A percentile compares a stretch with the other conserved stretches of the same genome.
Conservation (phyloP, 2,797 vertebrate species). For the Acridotheres tristis region DNA sequence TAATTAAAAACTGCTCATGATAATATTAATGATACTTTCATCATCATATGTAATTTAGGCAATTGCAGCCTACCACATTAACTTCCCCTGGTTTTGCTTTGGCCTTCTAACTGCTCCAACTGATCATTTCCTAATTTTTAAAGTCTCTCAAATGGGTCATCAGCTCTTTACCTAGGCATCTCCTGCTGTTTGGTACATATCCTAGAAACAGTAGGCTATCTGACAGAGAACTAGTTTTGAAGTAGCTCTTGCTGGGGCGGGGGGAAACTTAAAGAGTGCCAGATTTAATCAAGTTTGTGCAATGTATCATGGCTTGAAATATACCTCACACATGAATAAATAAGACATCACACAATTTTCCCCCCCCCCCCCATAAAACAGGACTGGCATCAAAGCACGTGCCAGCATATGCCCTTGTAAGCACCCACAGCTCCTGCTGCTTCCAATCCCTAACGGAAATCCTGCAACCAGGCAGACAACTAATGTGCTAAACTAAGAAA, state of each 20-base stretch:
- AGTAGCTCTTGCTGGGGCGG: neutral
- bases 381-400: neutral
- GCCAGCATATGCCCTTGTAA: neutral
- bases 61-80: conserved; percentile 19
- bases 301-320: conserved; percentile 29
- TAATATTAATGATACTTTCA: neutral
- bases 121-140: conserved; percentile 35
- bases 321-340: neutral
- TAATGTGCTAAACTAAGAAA: neutral
- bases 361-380: neutral
- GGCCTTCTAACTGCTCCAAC: conserved; percentile 24
- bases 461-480: neutral
- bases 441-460: neutral
- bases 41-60: neutral
- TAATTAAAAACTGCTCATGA: conserved; percentile 19
- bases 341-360: neutral
- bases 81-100: conserved; percentile 25
- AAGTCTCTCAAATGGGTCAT: conserved; percentile 29
- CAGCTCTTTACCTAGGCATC: conserved; percentile 33
- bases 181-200: conserved; percentile 27
- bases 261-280: neutral
- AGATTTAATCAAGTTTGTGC: conserved; percentile 16
- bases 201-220: neutral
- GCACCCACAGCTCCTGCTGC: conserved; percentile 2
- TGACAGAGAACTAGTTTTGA: neutral